A percentile compares a stretch with the other conserved stretches of the same genome.
phyloP scores from a whole-genome alignment of 2,888 invertebrate species.

The Chaetoderma sp. region DNA sequence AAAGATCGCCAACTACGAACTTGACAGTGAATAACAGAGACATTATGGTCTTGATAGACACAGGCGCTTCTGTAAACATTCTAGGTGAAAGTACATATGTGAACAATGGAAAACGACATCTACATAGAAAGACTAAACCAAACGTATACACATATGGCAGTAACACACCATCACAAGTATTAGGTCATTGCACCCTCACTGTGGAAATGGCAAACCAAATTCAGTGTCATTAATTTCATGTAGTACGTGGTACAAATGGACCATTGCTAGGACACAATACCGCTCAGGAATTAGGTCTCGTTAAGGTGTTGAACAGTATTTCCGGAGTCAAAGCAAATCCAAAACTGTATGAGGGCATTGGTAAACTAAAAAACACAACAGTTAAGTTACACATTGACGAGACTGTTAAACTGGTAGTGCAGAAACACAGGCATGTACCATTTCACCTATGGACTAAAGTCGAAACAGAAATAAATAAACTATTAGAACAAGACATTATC shows the following conservation, averaged over 20 bases:
- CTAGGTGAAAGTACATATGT: neutral
- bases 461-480: conserved; percentile 31
- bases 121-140: too few species aligned
- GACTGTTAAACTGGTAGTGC: conserved; percentile 33
- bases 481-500: conserved; percentile 35
- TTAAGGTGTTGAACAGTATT: neutral
- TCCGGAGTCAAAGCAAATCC: conserved; percentile 10
- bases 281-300: neutral
- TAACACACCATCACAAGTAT: neutral
- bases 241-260: neutral
- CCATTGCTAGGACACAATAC: neutral
- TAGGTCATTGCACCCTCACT: neutral
- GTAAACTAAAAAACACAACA: conserved; percentile 23
- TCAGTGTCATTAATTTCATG: neutral
- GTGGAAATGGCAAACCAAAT: neutral
- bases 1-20: neutral
- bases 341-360: conserved; percentile 28
- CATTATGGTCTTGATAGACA: neutral
- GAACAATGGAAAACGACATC: too few species aligned
- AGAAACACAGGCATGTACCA: conserved; percentile 33
- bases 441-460: conserved; percentile 37
- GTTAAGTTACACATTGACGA: conserved; percentile 36
- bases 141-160: neutral
- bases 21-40: neutral
- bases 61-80: neutral